A percentile compares a stretch with the other conserved stretches of the same genome.
phyloP scores from a whole-genome alignment of 2,888 invertebrate species.

The Xestia xanthographa region DNA sequence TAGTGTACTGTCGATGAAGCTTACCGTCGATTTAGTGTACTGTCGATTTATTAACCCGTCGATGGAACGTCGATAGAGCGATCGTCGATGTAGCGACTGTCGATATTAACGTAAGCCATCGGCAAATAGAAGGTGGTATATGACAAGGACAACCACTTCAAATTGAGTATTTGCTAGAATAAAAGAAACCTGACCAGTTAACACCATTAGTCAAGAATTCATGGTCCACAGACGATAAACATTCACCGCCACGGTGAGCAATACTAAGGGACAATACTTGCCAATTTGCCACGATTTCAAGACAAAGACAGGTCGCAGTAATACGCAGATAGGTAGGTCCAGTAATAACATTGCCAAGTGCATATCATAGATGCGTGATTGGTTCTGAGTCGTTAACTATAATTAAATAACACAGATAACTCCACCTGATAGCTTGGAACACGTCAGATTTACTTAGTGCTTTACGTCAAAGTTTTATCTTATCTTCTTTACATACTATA shows the following conservation, averaged over 20 bases:
- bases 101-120: background rate
- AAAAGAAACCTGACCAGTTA: background rate
- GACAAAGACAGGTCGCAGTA: too few species aligned
- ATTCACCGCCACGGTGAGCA: background rate
- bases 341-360: background rate
- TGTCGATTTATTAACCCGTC: too few species aligned
- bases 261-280: background rate
- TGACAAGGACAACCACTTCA: background rate
- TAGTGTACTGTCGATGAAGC: too few species aligned
- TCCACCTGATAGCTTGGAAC: background rate
- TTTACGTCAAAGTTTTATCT: constrained; percentile 17
- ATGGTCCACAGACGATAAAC: background rate
- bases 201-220: background rate
- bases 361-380: constrained; percentile 8
- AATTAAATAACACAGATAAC: constrained; percentile 4
- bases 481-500: too few species aligned
- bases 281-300: too few species aligned
- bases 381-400: background rate
- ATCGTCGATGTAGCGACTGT: too few species aligned
- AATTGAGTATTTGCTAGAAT: background rate
- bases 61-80: too few species aligned
- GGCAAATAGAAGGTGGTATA: background rate
- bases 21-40: too few species aligned
- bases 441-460: background rate
- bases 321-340: background rate